Percentiles rank a stretch among this genome's conserved stretches.
Evolutionary conservation across 2,888 invertebrate genomes (phyloP).

Genomic region (Tuberolachnus salignus): DNA sequence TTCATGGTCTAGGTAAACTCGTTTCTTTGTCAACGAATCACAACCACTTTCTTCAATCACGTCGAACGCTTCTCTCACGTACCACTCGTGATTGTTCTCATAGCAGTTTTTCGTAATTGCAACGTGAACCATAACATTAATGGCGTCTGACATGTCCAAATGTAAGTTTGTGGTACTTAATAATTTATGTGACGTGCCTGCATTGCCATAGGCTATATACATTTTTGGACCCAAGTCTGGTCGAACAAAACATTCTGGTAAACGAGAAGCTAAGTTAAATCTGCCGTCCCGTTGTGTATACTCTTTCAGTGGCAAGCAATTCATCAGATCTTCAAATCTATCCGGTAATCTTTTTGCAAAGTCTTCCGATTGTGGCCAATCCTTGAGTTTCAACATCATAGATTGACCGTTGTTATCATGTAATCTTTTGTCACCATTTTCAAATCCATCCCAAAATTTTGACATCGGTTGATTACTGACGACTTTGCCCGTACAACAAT

Average conservation of each 20-base stretch:
- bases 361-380: slow-evolving; percentile 91
- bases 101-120: slow-evolving; percentile 86
- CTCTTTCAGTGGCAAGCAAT: slow-evolving; percentile 84
- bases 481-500: slow-evolving; percentile 90
- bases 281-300: slow-evolving; percentile 89
- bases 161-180: slow-evolving; percentile 97
- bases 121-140: slow-evolving; percentile 96
- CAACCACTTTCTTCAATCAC: slow-evolving; percentile 93
- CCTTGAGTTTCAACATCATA: slow-evolving; percentile 91
- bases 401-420: slow-evolving; percentile 82
- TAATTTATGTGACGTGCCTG: slow-evolving; percentile 70
- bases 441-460: slow-evolving; percentile 97
- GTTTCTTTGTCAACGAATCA: slow-evolving; percentile 81
- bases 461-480: slow-evolving; percentile 84
- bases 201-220: slow-evolving; percentile 97
- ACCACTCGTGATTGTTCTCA: slow-evolving; percentile 68
- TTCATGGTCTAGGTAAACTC: slow-evolving; percentile 78
- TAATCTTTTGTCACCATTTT: slow-evolving; percentile 78
- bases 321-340: slow-evolving; percentile 88
- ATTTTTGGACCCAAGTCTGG: slow-evolving; percentile 97
- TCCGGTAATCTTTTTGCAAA: slow-evolving; percentile 66
- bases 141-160: slow-evolving; percentile 95
- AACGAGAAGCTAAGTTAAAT: slow-evolving; percentile 86
- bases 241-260: slow-evolving; percentile 90
- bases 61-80: slow-evolving; percentile 74